These are phyloP conservation scores for Eospalax fontanierii DNA, from an alignment of 2,797 vertebrate species.

Conservation along the genomic window DNA sequence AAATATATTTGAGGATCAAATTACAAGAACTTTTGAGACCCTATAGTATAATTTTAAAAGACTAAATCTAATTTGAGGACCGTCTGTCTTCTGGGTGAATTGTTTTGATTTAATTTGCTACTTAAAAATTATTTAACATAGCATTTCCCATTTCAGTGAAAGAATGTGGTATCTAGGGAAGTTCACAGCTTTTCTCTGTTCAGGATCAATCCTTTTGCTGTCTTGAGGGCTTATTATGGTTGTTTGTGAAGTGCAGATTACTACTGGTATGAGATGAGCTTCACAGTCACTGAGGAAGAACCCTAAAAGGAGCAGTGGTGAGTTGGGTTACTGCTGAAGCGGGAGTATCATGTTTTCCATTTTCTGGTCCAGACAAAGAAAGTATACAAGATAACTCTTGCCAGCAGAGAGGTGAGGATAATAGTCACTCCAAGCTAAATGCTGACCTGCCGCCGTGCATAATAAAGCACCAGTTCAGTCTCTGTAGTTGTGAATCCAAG, in stretches of 20 bases:
- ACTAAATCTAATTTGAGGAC: conserved; percentile 27
- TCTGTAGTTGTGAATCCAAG: conserved; percentile 50
- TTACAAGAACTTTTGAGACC: conserved; percentile 34
- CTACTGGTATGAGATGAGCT: neutral
- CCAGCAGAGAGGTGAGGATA: conserved; percentile 47
- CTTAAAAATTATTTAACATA: conserved; percentile 47
- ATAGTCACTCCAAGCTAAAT: conserved; percentile 47
- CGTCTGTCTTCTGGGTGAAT: neutral
- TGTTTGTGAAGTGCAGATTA: conserved; percentile 45
- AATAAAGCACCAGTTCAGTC: conserved; percentile 28
- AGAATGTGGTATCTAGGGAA: neutral
- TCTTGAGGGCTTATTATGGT: conserved; percentile 8
- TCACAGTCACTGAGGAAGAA: conserved; percentile 28
- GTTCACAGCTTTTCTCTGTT: conserved; percentile 10
- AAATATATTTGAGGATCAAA: neutral
- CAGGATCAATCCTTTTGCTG: conserved; percentile 40
- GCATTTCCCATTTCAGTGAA: conserved; percentile 11
- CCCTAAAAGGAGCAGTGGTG: neutral
- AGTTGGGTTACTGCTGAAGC: conserved; percentile 42
- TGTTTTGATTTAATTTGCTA: conserved; percentile 1
- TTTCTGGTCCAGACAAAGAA: conserved; percentile 42
- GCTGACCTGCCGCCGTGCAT: neutral
- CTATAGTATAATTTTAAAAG: neutral
- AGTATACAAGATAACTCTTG: neutral
- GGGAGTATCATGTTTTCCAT: conserved; percentile 44